phyloP scores from a whole-genome alignment of 2,888 invertebrate species.

The Chalcosyrphus nemorum region DNA sequence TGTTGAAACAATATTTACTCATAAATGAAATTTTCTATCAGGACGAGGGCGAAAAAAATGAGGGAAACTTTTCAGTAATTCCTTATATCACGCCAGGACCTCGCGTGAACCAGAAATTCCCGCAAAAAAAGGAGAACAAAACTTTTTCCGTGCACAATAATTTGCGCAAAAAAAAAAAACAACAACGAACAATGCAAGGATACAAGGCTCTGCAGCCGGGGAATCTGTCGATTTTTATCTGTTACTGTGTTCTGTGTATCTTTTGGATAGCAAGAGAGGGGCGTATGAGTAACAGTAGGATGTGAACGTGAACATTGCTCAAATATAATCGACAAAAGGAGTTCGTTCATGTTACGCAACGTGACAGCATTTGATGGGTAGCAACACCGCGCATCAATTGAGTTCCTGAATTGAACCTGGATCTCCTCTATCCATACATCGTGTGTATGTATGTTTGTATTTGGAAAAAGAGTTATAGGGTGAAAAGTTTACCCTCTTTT shows the following conservation, averaged over 20 bases:
- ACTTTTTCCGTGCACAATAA: conserved; percentile 25
- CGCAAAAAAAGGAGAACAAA: no score
- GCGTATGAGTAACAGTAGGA: conserved; percentile 9
- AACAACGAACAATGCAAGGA: conserved; percentile 17
- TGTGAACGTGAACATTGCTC: conserved; percentile 40
- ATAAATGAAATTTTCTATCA: conserved; percentile 55
- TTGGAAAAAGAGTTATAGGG: no score
- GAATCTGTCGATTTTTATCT: conserved; percentile 21
- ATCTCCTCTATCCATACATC: conserved; percentile 20
- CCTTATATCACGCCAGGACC: conserved; percentile 17
- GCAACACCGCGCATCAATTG: conserved; percentile 56
- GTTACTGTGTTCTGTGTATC: conserved; percentile 4
- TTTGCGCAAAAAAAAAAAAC: conserved; percentile 19
- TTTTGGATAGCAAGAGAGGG: neutral
- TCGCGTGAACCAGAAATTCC: conserved; percentile 29
- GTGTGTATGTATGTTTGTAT: conserved; percentile 10
- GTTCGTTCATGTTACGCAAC: conserved; percentile 65
- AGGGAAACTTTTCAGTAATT: conserved; percentile 30
- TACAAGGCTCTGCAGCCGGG: neutral
- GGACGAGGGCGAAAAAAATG: conserved; percentile 4
- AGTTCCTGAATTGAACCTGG: conserved; percentile 55
- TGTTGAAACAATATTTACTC: conserved; percentile 68
- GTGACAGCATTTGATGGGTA: conserved; percentile 62
- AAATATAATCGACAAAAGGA: conserved; percentile 53
- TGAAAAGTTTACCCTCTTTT: neutral